Base-by-base conservation (phyloP, 2,888 invertebrate genomes). In the Brassicogethes aeneus region DNA sequence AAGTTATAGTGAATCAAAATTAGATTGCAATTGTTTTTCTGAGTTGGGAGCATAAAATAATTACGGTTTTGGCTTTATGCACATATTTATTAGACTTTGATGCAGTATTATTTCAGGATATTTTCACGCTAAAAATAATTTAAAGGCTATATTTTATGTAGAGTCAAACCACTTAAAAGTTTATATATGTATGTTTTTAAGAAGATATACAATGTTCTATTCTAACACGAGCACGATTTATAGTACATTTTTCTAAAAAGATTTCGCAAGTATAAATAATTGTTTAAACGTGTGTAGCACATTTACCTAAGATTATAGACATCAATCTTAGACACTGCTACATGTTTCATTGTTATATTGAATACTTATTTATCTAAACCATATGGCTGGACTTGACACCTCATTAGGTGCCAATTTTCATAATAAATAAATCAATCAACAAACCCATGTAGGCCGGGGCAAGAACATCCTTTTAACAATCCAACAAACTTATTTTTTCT, bases 401-500 rank as follows among this genome's bases (percentile, higher is more conserved):
- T 37, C 32, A 16, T 8, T 16, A 17, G 30, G 14, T 30, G 15
- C 33, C 30, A 40, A 34, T 35, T 34, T 31, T 34, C 16, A 17
- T 37, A 41, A 33, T 17, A 7, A 34, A 34, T 15, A 29, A 23
- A 37, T 16, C 29, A n/a, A n/a, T n/a, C 23, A 23, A 23, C 23
- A 23, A 23, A 23, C 23, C 23, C 23, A 23, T 23, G 23, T 23
- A 23, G 23, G 23, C 23, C 23, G 23, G n/a, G n/a, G 23, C 23
- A 23, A 23, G 23, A 23, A 7, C 10, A 5, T 23, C 23, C 23
- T 7, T 5, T 23, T 7, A 23, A 23, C 23, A 23, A 7, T 23
- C 23, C 23, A 23, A 23, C 23, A 10, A 23, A 23, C 10, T 59
- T 74, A 77, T 70, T 83, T 83, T 70, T 82, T 83, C 68, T 80